A percentile compares a stretch with the other conserved stretches of the same genome.
Evolutionary conservation across 1,140 invertebrate species (phyloP).

Genomic region (Drosophila teissieri): DNA sequence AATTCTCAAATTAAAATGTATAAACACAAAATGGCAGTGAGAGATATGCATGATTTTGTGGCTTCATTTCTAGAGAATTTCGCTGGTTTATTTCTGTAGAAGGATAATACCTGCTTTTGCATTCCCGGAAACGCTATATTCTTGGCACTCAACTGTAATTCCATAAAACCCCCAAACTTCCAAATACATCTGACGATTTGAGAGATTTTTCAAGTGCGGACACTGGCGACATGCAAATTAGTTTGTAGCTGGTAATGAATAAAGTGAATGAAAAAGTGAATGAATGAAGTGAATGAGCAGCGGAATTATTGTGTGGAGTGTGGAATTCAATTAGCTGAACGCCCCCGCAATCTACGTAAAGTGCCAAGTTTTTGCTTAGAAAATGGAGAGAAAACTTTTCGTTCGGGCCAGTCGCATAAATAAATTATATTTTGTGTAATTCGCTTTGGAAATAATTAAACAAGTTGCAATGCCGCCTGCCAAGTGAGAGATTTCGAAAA

Average conservation of each 20-base stretch:
- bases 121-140: too few species aligned
- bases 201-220: conserved; percentile 27
- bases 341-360: conserved; percentile 3
- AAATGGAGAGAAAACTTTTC: neutral
- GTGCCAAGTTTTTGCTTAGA: conserved; percentile 29
- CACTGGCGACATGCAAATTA: conserved; percentile 67
- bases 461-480: conserved; percentile 38
- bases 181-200: conserved; percentile 36
- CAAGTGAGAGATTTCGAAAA: conserved; percentile 35
- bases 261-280: conserved; percentile 32
- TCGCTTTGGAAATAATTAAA: conserved; percentile 41
- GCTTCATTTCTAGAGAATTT: too few species aligned
- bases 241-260: conserved; percentile 56
- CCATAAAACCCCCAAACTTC: conserved; percentile 29
- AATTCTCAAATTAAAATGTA: conserved; percentile 19
- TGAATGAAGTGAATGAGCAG: conserved; percentile 50
- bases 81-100: too few species aligned
- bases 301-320: conserved; percentile 67
- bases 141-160: neutral
- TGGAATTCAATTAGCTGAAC: conserved; percentile 64
- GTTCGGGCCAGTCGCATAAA: conserved; percentile 25
- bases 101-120: too few species aligned
- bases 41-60: too few species aligned
- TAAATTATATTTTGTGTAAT: conserved; percentile 48
- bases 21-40: neutral